phyloP scores from a whole-genome alignment of 2,888 invertebrate species.

The Drosophila neutralis region DNA sequence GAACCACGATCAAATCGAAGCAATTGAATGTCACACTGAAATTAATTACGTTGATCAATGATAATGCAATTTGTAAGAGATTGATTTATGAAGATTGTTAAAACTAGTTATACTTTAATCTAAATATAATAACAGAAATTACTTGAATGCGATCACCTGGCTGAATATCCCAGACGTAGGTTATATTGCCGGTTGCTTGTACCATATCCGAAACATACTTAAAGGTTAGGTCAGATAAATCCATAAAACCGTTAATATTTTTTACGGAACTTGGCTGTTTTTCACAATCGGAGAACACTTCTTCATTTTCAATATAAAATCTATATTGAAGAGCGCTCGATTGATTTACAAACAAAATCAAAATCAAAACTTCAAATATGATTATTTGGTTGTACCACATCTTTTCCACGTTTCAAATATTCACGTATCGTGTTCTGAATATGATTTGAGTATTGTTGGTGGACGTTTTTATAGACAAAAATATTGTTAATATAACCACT shows the following conservation, averaged over 20 bases:
- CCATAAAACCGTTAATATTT: neutral
- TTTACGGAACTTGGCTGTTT: neutral
- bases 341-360: neutral
- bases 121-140: slow-evolving; percentile 2
- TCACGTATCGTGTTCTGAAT: neutral
- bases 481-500: neutral
- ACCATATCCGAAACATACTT: accelerated
- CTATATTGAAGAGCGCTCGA: slow-evolving; percentile 27
- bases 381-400: neutral
- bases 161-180: slow-evolving; percentile 23
- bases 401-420: neutral
- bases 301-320: neutral
- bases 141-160: slow-evolving; percentile 26
- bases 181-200: slow-evolving; percentile 13
- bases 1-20: slow-evolving; percentile 15
- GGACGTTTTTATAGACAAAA: slow-evolving; percentile 4
- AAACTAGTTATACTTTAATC: no score
- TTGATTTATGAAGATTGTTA: no score
- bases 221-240: neutral
- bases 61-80: neutral
- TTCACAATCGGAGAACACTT: slow-evolving; percentile 15
- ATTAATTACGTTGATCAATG: neutral
- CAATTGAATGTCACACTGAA: neutral
- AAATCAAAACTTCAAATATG: neutral
- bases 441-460: neutral